Conservation (phyloP, 2,888 invertebrate species). For the Dicranocentrus wangi region DNA sequence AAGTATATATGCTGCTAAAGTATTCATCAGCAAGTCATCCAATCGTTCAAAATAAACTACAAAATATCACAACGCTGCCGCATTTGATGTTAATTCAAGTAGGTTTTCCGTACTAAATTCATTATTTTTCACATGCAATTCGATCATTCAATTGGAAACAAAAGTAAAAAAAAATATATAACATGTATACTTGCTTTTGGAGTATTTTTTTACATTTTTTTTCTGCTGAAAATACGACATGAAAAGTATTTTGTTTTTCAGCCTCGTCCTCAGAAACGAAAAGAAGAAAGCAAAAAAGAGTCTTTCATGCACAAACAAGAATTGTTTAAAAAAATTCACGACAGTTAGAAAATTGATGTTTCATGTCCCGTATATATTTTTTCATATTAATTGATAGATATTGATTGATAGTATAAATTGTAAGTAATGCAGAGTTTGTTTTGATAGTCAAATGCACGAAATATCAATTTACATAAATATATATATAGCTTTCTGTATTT, state of each 20-base stretch:
- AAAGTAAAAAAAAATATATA: too few species aligned
- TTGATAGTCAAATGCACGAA: slow-evolving; percentile 23
- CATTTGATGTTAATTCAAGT: slow-evolving; percentile 17
- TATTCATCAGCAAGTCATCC: neutral
- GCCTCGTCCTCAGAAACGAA: too few species aligned
- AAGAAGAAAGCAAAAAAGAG: neutral
- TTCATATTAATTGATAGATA: too few species aligned
- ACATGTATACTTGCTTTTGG: neutral
- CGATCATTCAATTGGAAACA: neutral
- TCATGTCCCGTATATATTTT: slow-evolving; percentile 40
- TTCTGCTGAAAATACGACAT: neutral
- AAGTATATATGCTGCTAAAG: neutral
- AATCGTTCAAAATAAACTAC: slow-evolving; percentile 5
- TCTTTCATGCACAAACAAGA: slow-evolving; percentile 29
- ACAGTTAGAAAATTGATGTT: slow-evolving; percentile 13
- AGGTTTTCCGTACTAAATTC: neutral
- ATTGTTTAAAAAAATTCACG: slow-evolving; percentile 31
- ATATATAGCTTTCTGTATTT: neutral
- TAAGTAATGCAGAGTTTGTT: slow-evolving; percentile 17
- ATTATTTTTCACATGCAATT: slow-evolving; percentile 4
- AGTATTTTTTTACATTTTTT: neutral
- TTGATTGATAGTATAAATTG: too few species aligned
- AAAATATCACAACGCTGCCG: slow-evolving; percentile 11
- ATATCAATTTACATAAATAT: slow-evolving; percentile 15
- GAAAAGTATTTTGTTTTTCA: neutral